Conservation (phyloP, 2,113 vertebrate species). For the Mandrillus leucophaeus region DNA sequence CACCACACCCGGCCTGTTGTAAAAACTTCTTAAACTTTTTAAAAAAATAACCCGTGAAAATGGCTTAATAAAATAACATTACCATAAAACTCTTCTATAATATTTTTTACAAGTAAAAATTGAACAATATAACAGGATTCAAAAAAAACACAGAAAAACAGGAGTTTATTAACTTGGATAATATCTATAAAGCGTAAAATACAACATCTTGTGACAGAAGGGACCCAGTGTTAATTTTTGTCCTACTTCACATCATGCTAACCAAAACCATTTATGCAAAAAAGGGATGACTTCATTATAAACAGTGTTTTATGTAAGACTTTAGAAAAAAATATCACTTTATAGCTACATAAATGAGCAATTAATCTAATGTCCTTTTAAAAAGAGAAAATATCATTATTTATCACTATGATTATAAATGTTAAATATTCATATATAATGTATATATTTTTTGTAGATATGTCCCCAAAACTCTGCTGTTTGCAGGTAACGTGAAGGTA, state of each 20-base stretch:
- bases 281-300: neutral
- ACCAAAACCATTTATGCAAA: constrained; percentile 14
- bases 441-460: neutral
- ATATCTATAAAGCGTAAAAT: neutral
- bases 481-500: neutral
- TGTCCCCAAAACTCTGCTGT: neutral
- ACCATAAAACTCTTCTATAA: neutral
- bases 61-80: constrained; percentile 16
- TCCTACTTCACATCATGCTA: neutral
- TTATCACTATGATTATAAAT: constrained; percentile 7
- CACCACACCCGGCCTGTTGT: too few species aligned
- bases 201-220: constrained; percentile 2
- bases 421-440: constrained; percentile 35
- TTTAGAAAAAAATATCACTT: constrained; percentile 3
- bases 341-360: constrained; percentile 9
- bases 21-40: neutral
- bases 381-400: constrained; percentile 23
- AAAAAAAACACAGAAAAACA: neutral
- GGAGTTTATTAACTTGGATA: constrained; percentile 38
- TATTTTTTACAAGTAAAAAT: neutral
- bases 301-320: neutral
- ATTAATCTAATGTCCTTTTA: neutral
- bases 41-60: neutral
- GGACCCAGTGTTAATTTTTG: constrained; percentile 14
- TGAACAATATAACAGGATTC: neutral